Evolutionary conservation across 2,797 vertebrate species (phyloP).

Genomic region (Sylvilagus floridanus): DNA sequence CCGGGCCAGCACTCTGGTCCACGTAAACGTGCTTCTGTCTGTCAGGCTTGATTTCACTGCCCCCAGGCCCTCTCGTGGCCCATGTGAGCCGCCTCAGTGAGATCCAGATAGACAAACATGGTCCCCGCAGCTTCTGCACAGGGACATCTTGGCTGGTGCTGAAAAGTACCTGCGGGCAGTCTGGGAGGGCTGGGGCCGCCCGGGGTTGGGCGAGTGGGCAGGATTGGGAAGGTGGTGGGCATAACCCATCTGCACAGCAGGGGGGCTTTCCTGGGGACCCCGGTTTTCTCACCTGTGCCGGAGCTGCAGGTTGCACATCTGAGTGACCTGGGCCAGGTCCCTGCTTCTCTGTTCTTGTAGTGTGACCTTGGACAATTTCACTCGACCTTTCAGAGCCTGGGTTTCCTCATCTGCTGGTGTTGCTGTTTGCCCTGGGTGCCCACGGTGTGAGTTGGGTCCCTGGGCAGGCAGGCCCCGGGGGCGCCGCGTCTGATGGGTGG

Average conservation of each 20-base stretch:
- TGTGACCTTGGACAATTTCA: background rate
- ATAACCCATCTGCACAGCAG: background rate
- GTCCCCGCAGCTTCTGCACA: background rate
- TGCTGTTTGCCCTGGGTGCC: background rate
- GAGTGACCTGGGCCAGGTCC: background rate
- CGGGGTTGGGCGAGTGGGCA: background rate
- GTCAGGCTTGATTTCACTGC: constrained; percentile 72
- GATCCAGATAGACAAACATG: background rate
- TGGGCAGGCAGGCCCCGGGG: background rate
- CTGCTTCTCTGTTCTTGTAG: background rate
- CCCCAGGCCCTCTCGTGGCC: background rate
- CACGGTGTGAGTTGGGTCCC: background rate
- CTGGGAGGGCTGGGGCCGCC: background rate
- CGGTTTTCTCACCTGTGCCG: too few relatives aligned
- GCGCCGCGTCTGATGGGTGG: background rate
- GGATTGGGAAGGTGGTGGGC: background rate
- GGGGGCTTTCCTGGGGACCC: background rate
- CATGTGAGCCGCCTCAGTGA: background rate
- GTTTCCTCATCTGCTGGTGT: background rate
- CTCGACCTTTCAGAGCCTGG: background rate
- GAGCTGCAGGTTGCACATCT: background rate
- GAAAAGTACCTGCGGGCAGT: background rate
- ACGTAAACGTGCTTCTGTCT: constrained; percentile 69
- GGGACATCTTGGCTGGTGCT: background rate
- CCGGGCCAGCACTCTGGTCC: constrained; percentile 72